Evolutionary conservation across 2,888 invertebrate genomes (phyloP).

Genomic region (Tachina lurida): DNA sequence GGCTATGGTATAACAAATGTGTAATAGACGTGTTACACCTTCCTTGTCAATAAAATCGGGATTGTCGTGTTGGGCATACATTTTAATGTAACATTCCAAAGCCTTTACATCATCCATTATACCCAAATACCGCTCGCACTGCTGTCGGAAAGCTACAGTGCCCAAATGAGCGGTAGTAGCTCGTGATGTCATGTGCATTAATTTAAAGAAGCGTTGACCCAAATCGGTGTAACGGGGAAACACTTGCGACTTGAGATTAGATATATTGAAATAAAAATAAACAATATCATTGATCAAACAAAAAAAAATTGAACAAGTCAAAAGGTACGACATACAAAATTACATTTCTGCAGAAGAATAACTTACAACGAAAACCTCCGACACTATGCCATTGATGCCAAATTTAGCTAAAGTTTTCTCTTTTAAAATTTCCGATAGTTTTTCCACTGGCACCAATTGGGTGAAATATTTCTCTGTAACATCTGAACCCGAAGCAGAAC

Average conservation of each 20-base stretch:
- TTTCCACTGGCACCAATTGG: conserved; percentile 89
- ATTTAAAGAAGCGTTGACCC: conserved; percentile 87
- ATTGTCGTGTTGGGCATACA: conserved; percentile 85
- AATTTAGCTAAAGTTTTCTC: conserved; percentile 88
- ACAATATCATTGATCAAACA: not conserved
- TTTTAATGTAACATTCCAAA: conserved; percentile 88
- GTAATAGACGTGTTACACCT: conserved; percentile 86
- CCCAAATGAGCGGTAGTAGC: conserved; percentile 86
- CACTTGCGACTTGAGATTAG: conserved; percentile 85
- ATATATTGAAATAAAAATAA: conserved; percentile 5
- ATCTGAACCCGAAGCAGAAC: conserved; percentile 87
- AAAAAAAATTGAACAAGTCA: not conserved
- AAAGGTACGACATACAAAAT: not conserved
- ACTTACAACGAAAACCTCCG: conserved; percentile 83
- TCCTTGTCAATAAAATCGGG: conserved; percentile 86
- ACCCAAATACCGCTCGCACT: conserved; percentile 87
- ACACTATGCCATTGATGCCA: conserved; percentile 88
- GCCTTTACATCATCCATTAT: conserved; percentile 86
- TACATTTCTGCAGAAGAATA: not conserved
- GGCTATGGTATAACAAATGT: conserved; percentile 90
- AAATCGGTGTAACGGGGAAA: conserved; percentile 91
- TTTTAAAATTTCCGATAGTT: conserved; percentile 88
- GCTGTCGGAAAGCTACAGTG: conserved; percentile 87
- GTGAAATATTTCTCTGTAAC: conserved; percentile 86
- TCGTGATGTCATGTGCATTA: conserved; percentile 85